Evolutionary conservation across 2,888 invertebrate species (phyloP).

Genomic region (Drosophila eohydei): DNA sequence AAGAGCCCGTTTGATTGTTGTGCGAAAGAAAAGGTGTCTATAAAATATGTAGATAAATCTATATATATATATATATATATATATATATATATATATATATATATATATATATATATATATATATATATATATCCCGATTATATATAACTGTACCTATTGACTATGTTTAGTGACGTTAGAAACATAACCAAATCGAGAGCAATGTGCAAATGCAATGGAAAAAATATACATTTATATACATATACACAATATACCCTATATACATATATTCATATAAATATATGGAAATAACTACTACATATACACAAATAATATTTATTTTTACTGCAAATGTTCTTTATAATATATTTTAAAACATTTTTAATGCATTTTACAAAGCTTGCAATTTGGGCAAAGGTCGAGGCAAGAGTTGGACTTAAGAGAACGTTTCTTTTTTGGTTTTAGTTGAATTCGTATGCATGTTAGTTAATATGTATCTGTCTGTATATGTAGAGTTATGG

Average conservation of each 20-base stretch:
- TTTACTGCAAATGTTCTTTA: constrained; percentile 39
- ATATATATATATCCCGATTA: constrained; percentile 15
- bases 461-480: constrained; percentile 23
- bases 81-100: too few relatives aligned
- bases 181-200: constrained; percentile 57
- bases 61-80: constrained; percentile 6
- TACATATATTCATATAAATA: constrained; percentile 24
- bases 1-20: constrained; percentile 20
- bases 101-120: not conserved
- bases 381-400: not conserved
- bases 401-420: constrained; percentile 1
- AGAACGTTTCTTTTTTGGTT: not conserved
- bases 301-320: constrained; percentile 27
- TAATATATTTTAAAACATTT: constrained; percentile 26
- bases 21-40: constrained; percentile 22
- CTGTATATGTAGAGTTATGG: constrained; percentile 14
- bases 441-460: constrained; percentile 24
- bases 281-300: constrained; percentile 9
- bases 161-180: constrained; percentile 26
- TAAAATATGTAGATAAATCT: not conserved
- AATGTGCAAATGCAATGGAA: constrained; percentile 64
- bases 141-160: constrained; percentile 16
- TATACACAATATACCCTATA: constrained; percentile 53
- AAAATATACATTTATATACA: constrained; percentile 34
- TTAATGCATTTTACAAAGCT: constrained; percentile 6